Evolutionary conservation across 2,113 vertebrate species (phyloP).

Genomic region (Corythornis madagascariensis): DNA sequence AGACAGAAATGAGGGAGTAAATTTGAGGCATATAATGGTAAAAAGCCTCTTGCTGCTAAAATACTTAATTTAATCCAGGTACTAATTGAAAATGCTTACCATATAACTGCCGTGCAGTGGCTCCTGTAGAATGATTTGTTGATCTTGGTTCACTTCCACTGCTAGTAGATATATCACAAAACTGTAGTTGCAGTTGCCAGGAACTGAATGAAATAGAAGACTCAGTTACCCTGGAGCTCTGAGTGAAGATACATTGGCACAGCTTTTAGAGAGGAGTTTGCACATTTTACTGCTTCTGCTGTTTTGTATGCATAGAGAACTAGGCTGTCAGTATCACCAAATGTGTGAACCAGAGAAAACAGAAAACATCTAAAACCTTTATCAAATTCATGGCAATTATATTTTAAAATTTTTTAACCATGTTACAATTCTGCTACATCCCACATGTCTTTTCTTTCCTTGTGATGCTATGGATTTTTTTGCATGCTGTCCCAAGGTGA

Average conservation of each 20-base stretch:
- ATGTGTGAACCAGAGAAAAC: not conserved
- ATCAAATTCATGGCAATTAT: not conserved
- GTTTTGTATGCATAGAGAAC: not conserved
- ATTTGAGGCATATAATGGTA: not conserved
- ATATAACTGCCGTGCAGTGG: rapidly evolving
- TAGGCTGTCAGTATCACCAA: not conserved
- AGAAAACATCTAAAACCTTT: not conserved
- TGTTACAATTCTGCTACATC: not conserved
- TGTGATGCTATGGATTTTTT: not conserved
- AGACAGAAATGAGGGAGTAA: not conserved
- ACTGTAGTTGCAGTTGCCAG: not conserved
- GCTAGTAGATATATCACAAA: not conserved
- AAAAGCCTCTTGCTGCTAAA: not conserved
- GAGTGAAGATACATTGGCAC: not conserved
- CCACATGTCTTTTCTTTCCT: not conserved
- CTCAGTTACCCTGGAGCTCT: not conserved
- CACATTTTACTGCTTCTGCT: not conserved
- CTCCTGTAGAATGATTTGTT: not conserved
- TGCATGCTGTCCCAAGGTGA: not conserved
- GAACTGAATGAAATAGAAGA: not conserved
- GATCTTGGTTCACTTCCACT: not conserved
- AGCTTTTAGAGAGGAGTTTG: not conserved
- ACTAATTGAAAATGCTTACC: not conserved
- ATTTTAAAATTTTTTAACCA: not conserved
- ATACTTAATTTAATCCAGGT: not conserved